Base-by-base conservation (phyloP, 1,140 invertebrate genomes). In the Drosophila ficusphila region DNA sequence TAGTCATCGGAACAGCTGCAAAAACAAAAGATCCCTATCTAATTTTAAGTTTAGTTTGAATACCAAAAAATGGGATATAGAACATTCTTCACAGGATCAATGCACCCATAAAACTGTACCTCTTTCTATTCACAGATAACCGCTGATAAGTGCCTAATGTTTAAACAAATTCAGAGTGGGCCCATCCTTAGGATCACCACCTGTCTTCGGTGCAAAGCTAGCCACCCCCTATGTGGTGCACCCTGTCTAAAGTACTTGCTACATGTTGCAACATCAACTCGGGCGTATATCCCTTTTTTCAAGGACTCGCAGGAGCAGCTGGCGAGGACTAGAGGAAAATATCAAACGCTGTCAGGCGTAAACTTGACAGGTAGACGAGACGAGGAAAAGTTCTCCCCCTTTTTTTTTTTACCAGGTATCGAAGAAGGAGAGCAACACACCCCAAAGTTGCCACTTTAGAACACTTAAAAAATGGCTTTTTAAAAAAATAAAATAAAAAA, bases 311-410 rank as follows among this genome's bases (percentile, higher is more conserved):
- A 9, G 48, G 23, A 54, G 44, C 79, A 85, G 79, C 81, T 83
- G 79, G 18, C 23, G n/a, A 12, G 1, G 23, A 12, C 33, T 41
- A 33, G 39, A 44, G 72, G 77, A 72, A 76, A 74, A 76, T 76
- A 72, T 76, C 76, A 42, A 67, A 44, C 42, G 79, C 65, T 68
- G 60, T 86, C 81, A 88, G 82, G 82, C 82, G 73, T 81, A 88
- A 86, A 86, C 82, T 86, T 86, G 77, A 86, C 81, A 85, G 82
- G 81, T 85, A 88, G 25, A 18, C 25, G 41, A 58, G 23, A n/a
- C n/a, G 42, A 42, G 62, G 72, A 81, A 85, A 85, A 85, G 67
- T 75, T 85, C 76, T 23, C 33, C 44, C 47, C 62, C 19, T 21
- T 27, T 31, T 27, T 31, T 25, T 12, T 18, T 48, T 52, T 16